Conservation (phyloP, 2,797 vertebrate species). For the Sandelia bainsii region DNA sequence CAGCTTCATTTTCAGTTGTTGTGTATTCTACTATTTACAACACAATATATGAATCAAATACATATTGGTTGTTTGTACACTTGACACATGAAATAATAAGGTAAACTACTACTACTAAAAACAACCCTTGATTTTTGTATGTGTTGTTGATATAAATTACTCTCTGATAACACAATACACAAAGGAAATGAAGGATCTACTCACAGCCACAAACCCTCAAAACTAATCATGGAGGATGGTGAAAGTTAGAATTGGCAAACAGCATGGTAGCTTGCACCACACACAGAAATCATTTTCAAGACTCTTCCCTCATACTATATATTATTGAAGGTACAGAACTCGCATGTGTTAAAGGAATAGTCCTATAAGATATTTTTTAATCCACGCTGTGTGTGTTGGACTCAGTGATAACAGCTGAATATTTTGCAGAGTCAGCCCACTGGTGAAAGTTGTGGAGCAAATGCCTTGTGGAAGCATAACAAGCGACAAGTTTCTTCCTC, state of each 20-base stretch:
- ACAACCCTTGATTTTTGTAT: neutral
- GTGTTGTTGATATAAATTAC: neutral
- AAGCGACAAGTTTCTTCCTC: slow-evolving; percentile 67
- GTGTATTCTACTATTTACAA: neutral
- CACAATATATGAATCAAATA: neutral
- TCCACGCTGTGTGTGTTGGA: neutral
- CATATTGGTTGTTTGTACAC: too few species aligned
- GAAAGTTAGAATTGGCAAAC: too few species aligned
- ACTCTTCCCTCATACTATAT: neutral
- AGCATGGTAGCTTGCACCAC: too few species aligned
- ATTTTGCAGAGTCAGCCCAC: slow-evolving; percentile 73
- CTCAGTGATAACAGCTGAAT: neutral
- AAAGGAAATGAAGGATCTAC: neutral
- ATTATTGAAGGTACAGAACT: neutral
- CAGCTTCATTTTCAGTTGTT: neutral
- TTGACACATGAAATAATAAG: too few species aligned
- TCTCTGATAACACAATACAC: neutral
- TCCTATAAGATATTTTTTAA: neutral
- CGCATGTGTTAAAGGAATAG: too few species aligned
- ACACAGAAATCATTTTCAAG: neutral
- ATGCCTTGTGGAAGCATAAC: slow-evolving; percentile 41
- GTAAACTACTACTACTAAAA: too few species aligned
- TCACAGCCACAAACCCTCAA: neutral
- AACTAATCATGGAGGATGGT: neutral
- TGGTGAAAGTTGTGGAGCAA: slow-evolving; percentile 67